phyloP scores from a whole-genome alignment of 2,888 invertebrate genomes.

The Rhaphigaster nebulosa region DNA sequence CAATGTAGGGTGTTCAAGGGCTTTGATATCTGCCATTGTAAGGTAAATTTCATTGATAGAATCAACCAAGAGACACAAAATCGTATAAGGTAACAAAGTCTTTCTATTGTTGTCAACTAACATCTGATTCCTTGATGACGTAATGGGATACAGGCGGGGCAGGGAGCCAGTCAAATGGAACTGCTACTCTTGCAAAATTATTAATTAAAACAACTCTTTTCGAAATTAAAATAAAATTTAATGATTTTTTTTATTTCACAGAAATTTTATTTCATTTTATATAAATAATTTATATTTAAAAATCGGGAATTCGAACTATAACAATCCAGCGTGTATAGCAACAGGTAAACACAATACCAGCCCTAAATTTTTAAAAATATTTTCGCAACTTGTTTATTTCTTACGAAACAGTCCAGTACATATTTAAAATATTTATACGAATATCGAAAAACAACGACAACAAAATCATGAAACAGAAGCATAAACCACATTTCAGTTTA shows the following conservation, averaged over 20 bases:
- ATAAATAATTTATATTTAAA: background rate
- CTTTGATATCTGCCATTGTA: conserved; percentile 90
- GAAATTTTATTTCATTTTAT: background rate
- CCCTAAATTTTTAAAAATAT: background rate
- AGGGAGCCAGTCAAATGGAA: background rate
- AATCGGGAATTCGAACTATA: background rate
- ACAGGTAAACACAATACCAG: background rate
- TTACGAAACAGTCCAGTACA: background rate
- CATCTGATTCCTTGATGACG: conserved; percentile 57
- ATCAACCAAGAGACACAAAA: background rate
- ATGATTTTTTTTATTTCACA: background rate
- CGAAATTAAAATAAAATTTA: background rate
- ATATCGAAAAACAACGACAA: no score
- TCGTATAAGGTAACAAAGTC: conserved; percentile 21
- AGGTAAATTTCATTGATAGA: conserved; percentile 50
- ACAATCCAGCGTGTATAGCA: background rate
- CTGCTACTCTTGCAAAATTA: conserved; percentile 36
- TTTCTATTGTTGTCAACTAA: conserved; percentile 57
- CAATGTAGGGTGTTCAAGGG: conserved; percentile 94
- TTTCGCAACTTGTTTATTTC: background rate
- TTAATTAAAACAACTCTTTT: background rate
- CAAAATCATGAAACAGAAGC: no score
- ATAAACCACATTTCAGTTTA: no score
- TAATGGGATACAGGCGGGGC: conserved; percentile 40
- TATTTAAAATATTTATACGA: no score